A percentile compares a stretch with the other conserved stretches of the same genome.
Evolutionary conservation across 2,888 invertebrate species (phyloP).

Genomic region (Orgyia antiqua): DNA sequence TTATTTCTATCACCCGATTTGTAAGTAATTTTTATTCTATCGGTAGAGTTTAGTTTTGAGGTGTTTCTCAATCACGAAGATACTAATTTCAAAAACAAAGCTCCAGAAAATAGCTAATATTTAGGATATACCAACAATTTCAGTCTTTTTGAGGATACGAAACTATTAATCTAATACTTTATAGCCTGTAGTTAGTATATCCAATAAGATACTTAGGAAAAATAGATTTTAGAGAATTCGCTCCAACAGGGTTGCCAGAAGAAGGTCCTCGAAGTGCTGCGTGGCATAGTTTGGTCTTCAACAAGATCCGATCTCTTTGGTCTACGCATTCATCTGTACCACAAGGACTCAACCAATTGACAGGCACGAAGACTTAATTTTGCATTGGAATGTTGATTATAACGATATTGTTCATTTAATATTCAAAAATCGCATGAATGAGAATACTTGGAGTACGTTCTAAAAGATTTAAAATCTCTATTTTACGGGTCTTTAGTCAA

Average conservation of each 20-base stretch:
- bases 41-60: too few relatives aligned
- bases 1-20: too few relatives aligned
- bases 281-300: slow-evolving; percentile 89
- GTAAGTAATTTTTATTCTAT: too few relatives aligned
- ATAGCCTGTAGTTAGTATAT: too few relatives aligned
- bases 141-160: too few relatives aligned
- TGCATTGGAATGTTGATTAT: slow-evolving; percentile 50
- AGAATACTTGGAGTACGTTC: background rate
- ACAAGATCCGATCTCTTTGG: slow-evolving; percentile 94
- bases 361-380: slow-evolving; percentile 75
- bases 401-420: slow-evolving; percentile 26
- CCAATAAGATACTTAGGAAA: too few relatives aligned
- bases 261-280: slow-evolving; percentile 69
- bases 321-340: slow-evolving; percentile 85
- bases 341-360: slow-evolving; percentile 89
- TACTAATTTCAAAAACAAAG: too few relatives aligned
- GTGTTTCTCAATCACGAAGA: too few relatives aligned
- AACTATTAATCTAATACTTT: too few relatives aligned
- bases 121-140: too few relatives aligned
- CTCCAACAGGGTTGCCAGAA: slow-evolving; percentile 64
- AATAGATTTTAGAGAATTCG: slow-evolving; percentile 14
- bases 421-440: slow-evolving; percentile 15
- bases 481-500: slow-evolving; percentile 9
- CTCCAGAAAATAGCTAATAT: too few relatives aligned
- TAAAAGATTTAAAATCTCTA: background rate